Conservation (phyloP, 2,113 vertebrate species). For the Bubo bubo region DNA sequence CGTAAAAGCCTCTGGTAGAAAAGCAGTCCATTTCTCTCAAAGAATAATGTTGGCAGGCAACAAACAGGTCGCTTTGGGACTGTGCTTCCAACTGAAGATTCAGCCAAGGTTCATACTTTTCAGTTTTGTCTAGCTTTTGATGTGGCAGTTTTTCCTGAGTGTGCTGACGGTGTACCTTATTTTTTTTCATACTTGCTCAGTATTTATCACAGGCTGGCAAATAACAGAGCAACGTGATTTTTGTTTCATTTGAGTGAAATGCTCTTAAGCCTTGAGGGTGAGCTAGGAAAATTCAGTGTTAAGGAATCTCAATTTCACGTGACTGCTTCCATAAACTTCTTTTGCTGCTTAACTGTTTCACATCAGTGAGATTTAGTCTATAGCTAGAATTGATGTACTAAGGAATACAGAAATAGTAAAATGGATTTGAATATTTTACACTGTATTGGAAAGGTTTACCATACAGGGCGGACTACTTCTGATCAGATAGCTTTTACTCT, state of each 20-base stretch:
- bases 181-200: not conserved
- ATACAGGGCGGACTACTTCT: not conserved
- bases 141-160: not conserved
- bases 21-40: not conserved
- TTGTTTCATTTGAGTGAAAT: not conserved
- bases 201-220: not conserved
- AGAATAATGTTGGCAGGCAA: not conserved
- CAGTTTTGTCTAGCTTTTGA: not conserved
- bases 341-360: not conserved
- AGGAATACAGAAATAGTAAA: not conserved
- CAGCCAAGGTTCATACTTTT: not conserved
- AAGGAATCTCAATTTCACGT: not conserved
- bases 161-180: not conserved
- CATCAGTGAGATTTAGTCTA: not conserved
- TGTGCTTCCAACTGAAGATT: not conserved
- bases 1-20: not conserved
- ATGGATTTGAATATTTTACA: not conserved
- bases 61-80: not conserved
- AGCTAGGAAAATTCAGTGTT: not conserved
- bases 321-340: not conserved
- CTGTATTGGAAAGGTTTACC: not conserved
- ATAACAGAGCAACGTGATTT: not conserved
- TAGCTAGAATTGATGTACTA: not conserved
- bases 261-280: not conserved
- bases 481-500: not conserved